Conservation (phyloP, 2,888 invertebrate genomes). For the Patella pellucida region DNA sequence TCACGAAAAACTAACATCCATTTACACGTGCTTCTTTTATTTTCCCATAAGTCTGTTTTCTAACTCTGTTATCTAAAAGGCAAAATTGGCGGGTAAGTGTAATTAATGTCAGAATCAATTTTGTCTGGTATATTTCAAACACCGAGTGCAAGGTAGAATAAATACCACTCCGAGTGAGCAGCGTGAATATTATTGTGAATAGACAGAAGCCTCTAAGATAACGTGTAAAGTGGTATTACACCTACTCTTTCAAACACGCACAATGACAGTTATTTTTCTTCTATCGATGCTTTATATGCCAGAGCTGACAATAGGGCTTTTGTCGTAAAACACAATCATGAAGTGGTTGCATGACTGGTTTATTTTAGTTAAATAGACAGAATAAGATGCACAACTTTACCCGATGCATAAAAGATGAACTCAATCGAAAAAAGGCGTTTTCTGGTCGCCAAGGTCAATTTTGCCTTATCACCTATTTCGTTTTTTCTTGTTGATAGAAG, state of each 20-base stretch:
- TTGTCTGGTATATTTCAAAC: background rate
- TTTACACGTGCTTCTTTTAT: background rate
- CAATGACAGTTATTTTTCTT: background rate
- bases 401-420: too few relatives aligned
- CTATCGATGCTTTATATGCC: too few relatives aligned
- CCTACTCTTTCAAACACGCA: background rate
- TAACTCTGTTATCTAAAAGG: background rate
- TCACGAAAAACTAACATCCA: background rate
- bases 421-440: too few relatives aligned
- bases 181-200: background rate
- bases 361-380: too few relatives aligned
- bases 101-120: background rate
- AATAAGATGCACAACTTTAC: too few relatives aligned
- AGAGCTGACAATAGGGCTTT: too few relatives aligned
- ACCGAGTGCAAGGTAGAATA: background rate
- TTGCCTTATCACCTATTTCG: too few relatives aligned
- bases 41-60: background rate
- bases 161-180: background rate
- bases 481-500: too few relatives aligned
- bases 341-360: too few relatives aligned
- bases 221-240: conserved; percentile 3
- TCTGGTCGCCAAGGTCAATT: too few relatives aligned
- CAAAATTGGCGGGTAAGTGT: background rate
- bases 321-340: too few relatives aligned
- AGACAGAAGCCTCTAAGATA: background rate